Percentiles rank a stretch among this genome's conserved stretches.
Evolutionary conservation across 2,888 invertebrate genomes (phyloP).

Genomic region (Xylota segnis): DNA sequence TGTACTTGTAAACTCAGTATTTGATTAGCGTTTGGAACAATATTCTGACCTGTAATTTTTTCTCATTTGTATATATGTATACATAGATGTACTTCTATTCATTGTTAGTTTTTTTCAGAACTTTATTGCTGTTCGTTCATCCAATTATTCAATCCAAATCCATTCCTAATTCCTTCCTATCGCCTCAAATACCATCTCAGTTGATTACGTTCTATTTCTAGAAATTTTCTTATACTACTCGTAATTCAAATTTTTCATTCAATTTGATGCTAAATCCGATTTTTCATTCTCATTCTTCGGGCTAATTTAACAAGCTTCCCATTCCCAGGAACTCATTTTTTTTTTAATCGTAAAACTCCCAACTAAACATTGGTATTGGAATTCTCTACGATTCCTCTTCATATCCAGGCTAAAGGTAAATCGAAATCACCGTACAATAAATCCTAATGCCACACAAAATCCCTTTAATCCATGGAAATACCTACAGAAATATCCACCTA

Average conservation of each 20-base stretch:
- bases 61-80: no score
- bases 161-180: no score
- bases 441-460: constrained; percentile 45
- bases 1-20: no score
- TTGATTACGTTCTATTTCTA: not conserved
- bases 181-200: not conserved
- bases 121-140: no score
- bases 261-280: constrained; percentile 6
- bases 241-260: constrained; percentile 22
- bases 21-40: no score
- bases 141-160: no score
- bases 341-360: not conserved
- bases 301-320: constrained; percentile 11
- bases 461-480: constrained; percentile 49
- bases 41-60: no score
- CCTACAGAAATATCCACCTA: constrained; percentile 14
- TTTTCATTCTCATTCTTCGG: not conserved
- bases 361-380: not conserved
- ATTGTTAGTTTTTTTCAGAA: no score
- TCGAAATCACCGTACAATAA: constrained; percentile 45
- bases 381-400: not conserved
- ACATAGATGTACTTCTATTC: no score
- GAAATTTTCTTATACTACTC: not conserved
- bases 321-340: not conserved
- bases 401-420: constrained; percentile 24